phyloP scores from a whole-genome alignment of 1,140 invertebrate genomes.

The Teleogryllus occipitalis region DNA sequence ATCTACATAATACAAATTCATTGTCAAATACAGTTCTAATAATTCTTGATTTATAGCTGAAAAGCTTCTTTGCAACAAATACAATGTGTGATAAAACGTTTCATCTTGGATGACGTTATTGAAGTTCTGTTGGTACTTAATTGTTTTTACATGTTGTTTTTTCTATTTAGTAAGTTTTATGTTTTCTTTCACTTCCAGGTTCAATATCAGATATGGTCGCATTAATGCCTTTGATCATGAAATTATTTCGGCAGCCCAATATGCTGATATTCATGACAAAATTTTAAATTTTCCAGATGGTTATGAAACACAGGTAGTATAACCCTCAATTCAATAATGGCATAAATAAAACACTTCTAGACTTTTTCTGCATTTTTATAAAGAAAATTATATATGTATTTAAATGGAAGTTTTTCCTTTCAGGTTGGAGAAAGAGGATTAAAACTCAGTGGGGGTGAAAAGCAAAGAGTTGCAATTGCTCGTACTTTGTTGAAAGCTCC shows the following conservation, averaged over 20 bases:
- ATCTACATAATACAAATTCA: too few relatives aligned
- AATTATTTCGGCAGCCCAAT: conserved; percentile 77
- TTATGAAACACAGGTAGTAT: conserved; percentile 67
- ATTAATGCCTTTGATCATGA: conserved; percentile 69
- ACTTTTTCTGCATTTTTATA: background rate
- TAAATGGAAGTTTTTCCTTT: conserved; percentile 14
- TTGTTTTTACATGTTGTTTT: too few relatives aligned
- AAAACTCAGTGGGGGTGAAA: conserved; percentile 79
- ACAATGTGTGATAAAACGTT: too few relatives aligned
- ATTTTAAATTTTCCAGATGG: conserved; percentile 83
- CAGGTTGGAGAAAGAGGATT: conserved; percentile 73
- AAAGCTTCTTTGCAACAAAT: too few relatives aligned
- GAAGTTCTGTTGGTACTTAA: too few relatives aligned
- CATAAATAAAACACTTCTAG: background rate
- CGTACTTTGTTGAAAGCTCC: conserved; percentile 83
- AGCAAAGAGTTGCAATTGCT: conserved; percentile 89
- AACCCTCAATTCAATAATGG: background rate
- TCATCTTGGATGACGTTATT: too few relatives aligned
- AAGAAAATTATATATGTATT: background rate
- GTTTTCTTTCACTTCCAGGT: conserved; percentile 42
- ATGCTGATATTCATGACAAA: conserved; percentile 89
- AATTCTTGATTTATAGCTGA: too few relatives aligned
- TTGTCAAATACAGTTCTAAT: too few relatives aligned
- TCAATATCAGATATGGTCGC: conserved; percentile 92
- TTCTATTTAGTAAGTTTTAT: too few relatives aligned